Conservation (phyloP, 2,113 vertebrate species). For the Jacana jacana region DNA sequence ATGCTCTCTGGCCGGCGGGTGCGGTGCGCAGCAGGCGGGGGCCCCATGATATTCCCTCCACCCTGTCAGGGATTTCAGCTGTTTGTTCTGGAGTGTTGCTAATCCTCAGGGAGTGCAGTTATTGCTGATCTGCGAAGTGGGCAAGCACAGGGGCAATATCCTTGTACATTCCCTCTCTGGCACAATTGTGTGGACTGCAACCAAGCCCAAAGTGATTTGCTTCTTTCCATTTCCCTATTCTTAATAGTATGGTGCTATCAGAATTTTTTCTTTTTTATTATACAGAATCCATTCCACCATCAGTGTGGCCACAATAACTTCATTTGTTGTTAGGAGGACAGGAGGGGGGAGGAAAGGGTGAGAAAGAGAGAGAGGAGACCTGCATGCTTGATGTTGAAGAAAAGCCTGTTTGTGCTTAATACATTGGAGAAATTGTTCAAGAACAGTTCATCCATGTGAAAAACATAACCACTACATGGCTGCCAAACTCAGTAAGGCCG, state of each 20-base stretch:
- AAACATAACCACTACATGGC: neutral
- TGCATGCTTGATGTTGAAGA: neutral
- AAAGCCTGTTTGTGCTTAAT: slow-evolving; percentile 8
- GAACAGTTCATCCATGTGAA: slow-evolving; percentile 26
- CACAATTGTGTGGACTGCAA: neutral
- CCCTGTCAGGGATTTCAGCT: neutral
- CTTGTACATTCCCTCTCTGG: neutral
- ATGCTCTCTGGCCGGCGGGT: neutral
- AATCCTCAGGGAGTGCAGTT: neutral
- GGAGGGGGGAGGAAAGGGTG: neutral
- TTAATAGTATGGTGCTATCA: neutral
- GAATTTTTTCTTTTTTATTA: neutral
- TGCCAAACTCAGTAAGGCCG: slow-evolving; percentile 38
- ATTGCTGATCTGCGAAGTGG: neutral
- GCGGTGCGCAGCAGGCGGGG: no score
- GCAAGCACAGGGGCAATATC: neutral
- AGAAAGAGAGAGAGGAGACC: neutral
- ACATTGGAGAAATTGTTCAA: slow-evolving; percentile 33
- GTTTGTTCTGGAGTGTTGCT: neutral
- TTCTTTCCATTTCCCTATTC: neutral
- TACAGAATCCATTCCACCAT: neutral
- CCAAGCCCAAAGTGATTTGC: neutral
- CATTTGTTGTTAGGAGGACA: neutral
- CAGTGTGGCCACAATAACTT: neutral
- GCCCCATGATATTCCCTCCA: fast-evolving